Base-by-base conservation (phyloP, 2,797 vertebrate genomes). In the Lacerta bilineata region DNA sequence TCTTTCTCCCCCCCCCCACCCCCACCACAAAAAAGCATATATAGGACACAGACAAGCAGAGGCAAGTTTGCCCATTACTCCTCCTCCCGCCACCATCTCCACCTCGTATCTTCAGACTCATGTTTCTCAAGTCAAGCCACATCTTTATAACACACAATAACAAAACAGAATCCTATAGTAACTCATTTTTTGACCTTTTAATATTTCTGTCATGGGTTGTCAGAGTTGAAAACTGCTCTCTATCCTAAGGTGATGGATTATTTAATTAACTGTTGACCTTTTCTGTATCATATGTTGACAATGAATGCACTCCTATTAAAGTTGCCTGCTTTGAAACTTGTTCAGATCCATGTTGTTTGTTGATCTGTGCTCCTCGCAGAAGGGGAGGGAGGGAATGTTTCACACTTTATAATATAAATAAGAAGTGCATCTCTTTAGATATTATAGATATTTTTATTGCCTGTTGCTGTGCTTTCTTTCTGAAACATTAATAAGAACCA, bases 251-350 rank as follows among this genome's bases (percentile, higher is more conserved):
- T 99, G 99, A 99, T 99, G 98, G 98, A 99, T 99, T 99, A 99
- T 99, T 99, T 99, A 98, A 99, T 99, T 99, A 99, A 98, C 98
- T 98, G 98, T 98, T 99, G 99, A 99, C 99, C 99, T 99, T 99
- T 99, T 98, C 98, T 95, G 95, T 96, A 97, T 97, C 98, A 97
- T 97, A 98, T 98, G 98, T 98, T 98, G 98, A 98, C 98, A 98
- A 98, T 97, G 97, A 98, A 97, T 97, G 97, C 92, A 93, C 96
- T 98, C 97, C 98, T 97, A 96, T 97, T 97, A 97, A 98, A 98
- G 97, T 97, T 91, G 97, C 96, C 96, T 96, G 96, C 97, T 98
- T 97, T 96, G 96, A 96, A 97, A 95, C 96, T 95, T 95, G 97
- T 92, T 97, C 97, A 96, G 96, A 96, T 97, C 97, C 97, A 95